Conservation (phyloP, 2,113 vertebrate species). For the Grus americana region DNA sequence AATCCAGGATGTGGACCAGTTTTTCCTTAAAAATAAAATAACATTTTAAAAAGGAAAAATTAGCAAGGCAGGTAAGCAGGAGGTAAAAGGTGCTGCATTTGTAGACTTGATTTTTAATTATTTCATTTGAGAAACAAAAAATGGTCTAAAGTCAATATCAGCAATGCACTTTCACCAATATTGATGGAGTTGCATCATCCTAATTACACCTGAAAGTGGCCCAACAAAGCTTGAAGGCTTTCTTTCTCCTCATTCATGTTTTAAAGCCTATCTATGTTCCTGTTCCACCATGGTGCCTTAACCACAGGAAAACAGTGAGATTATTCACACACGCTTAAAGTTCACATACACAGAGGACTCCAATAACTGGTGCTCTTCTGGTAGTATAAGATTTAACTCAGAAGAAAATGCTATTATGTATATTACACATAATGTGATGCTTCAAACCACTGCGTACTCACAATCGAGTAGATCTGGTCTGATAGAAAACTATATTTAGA, state of each 20-base stretch:
- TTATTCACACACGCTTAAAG: not conserved
- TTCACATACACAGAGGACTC: not conserved
- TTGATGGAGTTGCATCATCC: not conserved
- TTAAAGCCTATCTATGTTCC: not conserved
- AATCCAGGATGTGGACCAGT: slow-evolving; percentile 86
- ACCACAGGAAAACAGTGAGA: not conserved
- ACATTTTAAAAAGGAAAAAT: not conserved
- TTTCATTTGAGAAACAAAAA: not conserved
- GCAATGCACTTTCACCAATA: not conserved
- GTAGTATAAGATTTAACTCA: not conserved
- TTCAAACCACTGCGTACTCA: not conserved
- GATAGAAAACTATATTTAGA: not conserved
- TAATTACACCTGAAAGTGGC: not conserved
- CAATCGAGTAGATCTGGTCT: not conserved
- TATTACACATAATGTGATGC: not conserved
- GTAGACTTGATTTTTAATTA: not conserved
- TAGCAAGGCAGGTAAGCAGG: not conserved
- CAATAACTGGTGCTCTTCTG: not conserved
- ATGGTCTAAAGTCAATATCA: not conserved
- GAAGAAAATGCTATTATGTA: not conserved
- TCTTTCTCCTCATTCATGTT: not conserved
- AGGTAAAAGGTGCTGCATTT: not conserved
- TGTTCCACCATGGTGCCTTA: not conserved
- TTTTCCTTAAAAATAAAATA: slow-evolving; percentile 80
- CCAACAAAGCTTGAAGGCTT: not conserved